A percentile compares a stretch with the other conserved stretches of the same genome.
Conservation (phyloP, 2,113 vertebrate genomes). For the Loxodonta africana region DNA sequence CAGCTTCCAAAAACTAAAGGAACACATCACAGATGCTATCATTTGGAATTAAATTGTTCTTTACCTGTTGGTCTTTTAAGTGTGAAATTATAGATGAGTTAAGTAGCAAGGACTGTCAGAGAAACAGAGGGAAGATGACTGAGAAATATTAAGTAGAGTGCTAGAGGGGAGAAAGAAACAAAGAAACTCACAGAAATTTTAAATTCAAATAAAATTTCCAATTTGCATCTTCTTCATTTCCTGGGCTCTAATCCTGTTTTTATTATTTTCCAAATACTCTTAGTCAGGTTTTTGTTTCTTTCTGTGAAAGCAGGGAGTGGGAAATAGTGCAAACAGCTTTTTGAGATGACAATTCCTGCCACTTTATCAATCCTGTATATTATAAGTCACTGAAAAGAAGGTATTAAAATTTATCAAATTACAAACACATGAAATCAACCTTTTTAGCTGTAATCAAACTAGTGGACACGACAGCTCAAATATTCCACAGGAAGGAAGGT, state of each 20-base stretch:
- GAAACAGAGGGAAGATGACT: neutral
- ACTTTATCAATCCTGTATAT: conserved; percentile 63
- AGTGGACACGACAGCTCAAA: conserved; percentile 67
- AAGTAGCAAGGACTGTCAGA: neutral
- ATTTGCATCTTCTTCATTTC: conserved; percentile 73
- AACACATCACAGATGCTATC: neutral
- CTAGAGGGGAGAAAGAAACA: neutral
- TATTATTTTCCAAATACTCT: conserved; percentile 73
- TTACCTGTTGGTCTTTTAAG: conserved; percentile 56
- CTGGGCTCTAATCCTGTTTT: conserved; percentile 80
- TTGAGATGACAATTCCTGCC: conserved; percentile 69
- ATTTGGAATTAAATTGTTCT: conserved; percentile 49
- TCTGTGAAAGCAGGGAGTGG: conserved; percentile 14
- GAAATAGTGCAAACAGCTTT: conserved; percentile 76
- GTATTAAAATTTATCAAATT: conserved; percentile 84
- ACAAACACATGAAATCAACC: conserved; percentile 76
- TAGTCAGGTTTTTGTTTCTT: conserved; percentile 73
- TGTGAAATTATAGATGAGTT: conserved; percentile 6
- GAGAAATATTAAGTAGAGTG: conserved; percentile 1
- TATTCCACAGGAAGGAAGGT: conserved; percentile 45
- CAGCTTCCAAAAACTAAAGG: conserved; percentile 13
- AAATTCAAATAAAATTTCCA: conserved; percentile 55
- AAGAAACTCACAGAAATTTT: neutral
- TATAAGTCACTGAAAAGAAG: conserved; percentile 80
- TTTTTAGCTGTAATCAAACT: conserved; percentile 65